These are phyloP conservation scores for Aldrovandia affinis DNA, from an alignment of 2,797 vertebrate genomes.

Conservation along the genomic window DNA sequence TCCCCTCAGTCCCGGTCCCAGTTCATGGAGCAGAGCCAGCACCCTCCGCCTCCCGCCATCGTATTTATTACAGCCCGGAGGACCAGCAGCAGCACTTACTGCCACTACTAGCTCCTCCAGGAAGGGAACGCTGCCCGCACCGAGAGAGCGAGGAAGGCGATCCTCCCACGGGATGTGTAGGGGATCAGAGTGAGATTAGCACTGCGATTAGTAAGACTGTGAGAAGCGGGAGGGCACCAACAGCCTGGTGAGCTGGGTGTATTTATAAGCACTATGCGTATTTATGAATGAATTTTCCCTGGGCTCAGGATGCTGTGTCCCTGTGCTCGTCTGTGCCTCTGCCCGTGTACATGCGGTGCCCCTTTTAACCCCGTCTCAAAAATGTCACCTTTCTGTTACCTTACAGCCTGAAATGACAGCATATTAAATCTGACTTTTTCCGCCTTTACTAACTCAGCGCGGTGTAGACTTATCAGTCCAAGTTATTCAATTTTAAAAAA, in stretches of 20 bases:
- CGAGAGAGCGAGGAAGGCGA: not conserved
- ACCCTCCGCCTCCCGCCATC: not conserved
- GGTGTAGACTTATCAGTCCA: too few relatives aligned
- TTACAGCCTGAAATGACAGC: too few relatives aligned
- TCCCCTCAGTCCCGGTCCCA: not conserved
- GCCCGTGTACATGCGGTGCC: too few relatives aligned
- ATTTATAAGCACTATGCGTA: not conserved
- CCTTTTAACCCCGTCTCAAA: too few relatives aligned
- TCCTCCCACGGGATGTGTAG: not conserved
- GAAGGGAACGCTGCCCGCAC: not conserved
- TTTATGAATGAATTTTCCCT: not conserved
- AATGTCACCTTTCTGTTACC: too few relatives aligned
- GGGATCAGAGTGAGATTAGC: not conserved
- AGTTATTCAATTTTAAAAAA: too few relatives aligned
- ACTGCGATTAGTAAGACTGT: not conserved
- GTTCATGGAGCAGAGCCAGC: not conserved
- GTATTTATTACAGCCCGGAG: not conserved
- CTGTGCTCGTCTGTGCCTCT: not conserved
- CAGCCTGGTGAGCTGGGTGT: not conserved
- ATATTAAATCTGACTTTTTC: too few relatives aligned
- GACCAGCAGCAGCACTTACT: not conserved
- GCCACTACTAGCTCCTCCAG: not conserved
- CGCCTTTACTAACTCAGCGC: too few relatives aligned
- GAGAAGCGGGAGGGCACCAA: not conserved
- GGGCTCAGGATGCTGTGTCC: not conserved